Base-by-base conservation (phyloP, 1,140 invertebrate species). In the Aphidius gifuensis region DNA sequence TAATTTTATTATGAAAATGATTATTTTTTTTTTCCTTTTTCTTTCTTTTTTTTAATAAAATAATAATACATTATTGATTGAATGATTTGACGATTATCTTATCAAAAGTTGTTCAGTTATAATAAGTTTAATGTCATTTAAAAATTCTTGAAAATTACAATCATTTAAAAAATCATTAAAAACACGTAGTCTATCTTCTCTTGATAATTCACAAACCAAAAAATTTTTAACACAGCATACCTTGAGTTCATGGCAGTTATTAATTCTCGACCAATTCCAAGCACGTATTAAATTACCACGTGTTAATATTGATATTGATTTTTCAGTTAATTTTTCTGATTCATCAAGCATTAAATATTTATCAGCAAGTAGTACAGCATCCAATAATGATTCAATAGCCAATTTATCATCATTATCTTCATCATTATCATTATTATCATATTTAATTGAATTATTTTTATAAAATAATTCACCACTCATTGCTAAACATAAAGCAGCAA, bases 361-460 rank as follows among this genome's bases (percentile, higher is more conserved):
- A 69, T 90, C 87, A 3, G 86, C 83, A 8, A 89, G 68, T 4
- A 85, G 67, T n/a, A 88, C 81, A 2, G 88, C 83, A 68, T 90
- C 88, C n/a, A 90, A 73, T 23, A 86, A 72, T 1, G 83, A 85
- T 54, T 83, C 80, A 40, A 88, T 84, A 68, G 50, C 81, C 66
- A 47, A 78, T 71, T 71, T 23, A 21, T 58, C 5, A 38, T 32
- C 6, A 39, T 61, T n/a, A 16, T 61, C 44, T 16, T 56, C 43
- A 32, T 23, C 11, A 11, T 9, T 23, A 58, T 46, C 16, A 16
- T 16, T 0, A 16, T 16, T 16, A 16, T 16, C 16, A 16, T 16
- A 16, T 16, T 16, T 16, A 16, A 16, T 16, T 16, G 16, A 16
- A 16, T 56, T 53, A 9, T 38, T n/a, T 82, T 60, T 74, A 80